Evolutionary conservation across 2,888 invertebrate genomes (phyloP).

Genomic region (Teleogryllus oceanicus): DNA sequence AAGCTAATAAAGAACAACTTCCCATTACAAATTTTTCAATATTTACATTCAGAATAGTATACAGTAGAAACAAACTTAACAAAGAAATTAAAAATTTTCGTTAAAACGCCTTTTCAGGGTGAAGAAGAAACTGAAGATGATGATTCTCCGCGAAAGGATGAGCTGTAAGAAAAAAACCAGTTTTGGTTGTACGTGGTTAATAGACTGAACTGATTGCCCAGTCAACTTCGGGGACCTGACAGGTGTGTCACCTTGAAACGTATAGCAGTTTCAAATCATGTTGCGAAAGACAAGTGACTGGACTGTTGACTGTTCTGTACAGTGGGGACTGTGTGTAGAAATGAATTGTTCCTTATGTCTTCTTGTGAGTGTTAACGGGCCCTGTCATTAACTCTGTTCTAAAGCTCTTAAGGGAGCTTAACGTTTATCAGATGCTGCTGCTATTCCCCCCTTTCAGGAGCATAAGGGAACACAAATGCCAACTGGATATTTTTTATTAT

Average conservation of each 20-base stretch:
- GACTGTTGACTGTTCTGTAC: neutral
- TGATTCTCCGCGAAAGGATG: slow-evolving; percentile 69
- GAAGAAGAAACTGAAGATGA: slow-evolving; percentile 70
- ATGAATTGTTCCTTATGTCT: slow-evolving; percentile 18
- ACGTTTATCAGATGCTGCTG: neutral
- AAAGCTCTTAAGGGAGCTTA: neutral
- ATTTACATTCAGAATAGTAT: too few relatives aligned
- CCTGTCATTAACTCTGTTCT: neutral
- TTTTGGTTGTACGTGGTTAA: neutral
- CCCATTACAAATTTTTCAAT: too few relatives aligned
- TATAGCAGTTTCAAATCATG: neutral
- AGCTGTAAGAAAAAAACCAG: slow-evolving; percentile 60
- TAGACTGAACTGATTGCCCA: slow-evolving; percentile 5
- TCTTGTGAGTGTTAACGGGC: neutral
- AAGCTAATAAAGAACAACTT: too few relatives aligned
- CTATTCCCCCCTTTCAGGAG: neutral
- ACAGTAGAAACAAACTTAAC: too few relatives aligned
- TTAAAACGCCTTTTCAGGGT: slow-evolving; percentile 45
- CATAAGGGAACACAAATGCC: slow-evolving; percentile 4
- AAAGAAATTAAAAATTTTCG: too few relatives aligned
- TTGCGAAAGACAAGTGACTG: neutral
- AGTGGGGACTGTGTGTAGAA: slow-evolving; percentile 8
- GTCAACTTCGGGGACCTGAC: neutral
- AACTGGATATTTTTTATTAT: neutral
- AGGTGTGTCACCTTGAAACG: neutral